Conservation (phyloP, 2,888 invertebrate genomes). For the Hecatera dysodea region DNA sequence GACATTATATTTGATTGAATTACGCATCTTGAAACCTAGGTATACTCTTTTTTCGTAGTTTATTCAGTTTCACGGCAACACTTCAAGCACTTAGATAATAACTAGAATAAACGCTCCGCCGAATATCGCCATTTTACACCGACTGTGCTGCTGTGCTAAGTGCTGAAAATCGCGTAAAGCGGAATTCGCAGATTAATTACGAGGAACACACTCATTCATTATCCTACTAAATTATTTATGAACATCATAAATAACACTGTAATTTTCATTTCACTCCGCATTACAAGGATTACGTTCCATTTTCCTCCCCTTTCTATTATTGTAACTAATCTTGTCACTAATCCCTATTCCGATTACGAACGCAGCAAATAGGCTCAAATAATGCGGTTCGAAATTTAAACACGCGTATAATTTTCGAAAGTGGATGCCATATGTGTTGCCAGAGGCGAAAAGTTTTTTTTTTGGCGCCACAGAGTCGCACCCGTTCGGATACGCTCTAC, state of each 20-base stretch:
- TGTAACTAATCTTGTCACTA: slow-evolving; percentile 88
- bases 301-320: slow-evolving; percentile 80
- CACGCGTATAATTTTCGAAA: slow-evolving; percentile 86
- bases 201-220: slow-evolving; percentile 53
- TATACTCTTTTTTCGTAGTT: not conserved
- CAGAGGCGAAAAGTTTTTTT: slow-evolving; percentile 76
- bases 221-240: slow-evolving; percentile 50
- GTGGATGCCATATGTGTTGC: slow-evolving; percentile 85
- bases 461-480: slow-evolving; percentile 82
- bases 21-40: too few relatives aligned
- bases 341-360: slow-evolving; percentile 86
- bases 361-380: slow-evolving; percentile 81
- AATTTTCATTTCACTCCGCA: slow-evolving; percentile 81
- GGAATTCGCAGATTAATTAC: slow-evolving; percentile 31
- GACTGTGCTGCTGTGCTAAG: too few relatives aligned
- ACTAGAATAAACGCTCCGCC: not conserved
- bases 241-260: slow-evolving; percentile 69
- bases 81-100: not conserved
- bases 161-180: slow-evolving; percentile 11
- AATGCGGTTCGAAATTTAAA: slow-evolving; percentile 85
- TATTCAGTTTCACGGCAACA: not conserved
- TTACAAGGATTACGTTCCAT: slow-evolving; percentile 79
- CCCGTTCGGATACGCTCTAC: slow-evolving; percentile 72
- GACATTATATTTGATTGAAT: too few relatives aligned
- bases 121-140: not conserved